Evolutionary conservation across 2,797 vertebrate species (phyloP).

Genomic region (Thamnophis elegans): DNA sequence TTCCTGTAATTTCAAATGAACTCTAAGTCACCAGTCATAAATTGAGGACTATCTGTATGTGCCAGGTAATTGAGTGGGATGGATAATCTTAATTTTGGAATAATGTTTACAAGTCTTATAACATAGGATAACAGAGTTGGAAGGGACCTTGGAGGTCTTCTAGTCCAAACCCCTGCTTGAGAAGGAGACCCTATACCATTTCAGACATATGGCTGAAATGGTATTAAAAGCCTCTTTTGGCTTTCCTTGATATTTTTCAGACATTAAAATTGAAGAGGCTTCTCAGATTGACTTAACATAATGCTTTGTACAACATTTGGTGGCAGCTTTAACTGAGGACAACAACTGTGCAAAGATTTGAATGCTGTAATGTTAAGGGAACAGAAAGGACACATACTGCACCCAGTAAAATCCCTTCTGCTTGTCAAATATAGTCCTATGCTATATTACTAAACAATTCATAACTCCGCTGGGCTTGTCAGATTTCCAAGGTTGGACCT

Average conservation of each 20-base stretch:
- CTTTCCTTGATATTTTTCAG: neutral
- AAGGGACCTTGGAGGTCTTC: neutral
- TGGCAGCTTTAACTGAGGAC: neutral
- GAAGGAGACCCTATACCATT: neutral
- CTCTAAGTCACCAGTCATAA: neutral
- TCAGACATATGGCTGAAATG: neutral
- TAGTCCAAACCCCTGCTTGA: neutral
- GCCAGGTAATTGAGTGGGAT: neutral
- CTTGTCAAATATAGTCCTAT: conserved; percentile 38
- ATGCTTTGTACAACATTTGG: neutral
- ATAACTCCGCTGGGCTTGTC: conserved; percentile 48
- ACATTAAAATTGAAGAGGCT: too few species aligned
- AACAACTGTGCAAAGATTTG: neutral
- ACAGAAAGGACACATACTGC: neutral
- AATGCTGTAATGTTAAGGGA: conserved; percentile 13
- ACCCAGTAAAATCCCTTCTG: neutral
- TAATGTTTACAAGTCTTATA: neutral
- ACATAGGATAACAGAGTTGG: neutral
- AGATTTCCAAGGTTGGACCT: conserved; percentile 47
- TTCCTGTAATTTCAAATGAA: neutral
- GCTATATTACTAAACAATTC: conserved; percentile 31
- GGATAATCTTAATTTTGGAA: neutral
- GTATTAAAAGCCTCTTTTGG: neutral
- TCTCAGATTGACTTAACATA: neutral
- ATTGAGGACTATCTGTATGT: neutral